These are phyloP conservation scores for Drosophila obscura DNA, from an alignment of 1,140 invertebrate species.

Conservation along the genomic window DNA sequence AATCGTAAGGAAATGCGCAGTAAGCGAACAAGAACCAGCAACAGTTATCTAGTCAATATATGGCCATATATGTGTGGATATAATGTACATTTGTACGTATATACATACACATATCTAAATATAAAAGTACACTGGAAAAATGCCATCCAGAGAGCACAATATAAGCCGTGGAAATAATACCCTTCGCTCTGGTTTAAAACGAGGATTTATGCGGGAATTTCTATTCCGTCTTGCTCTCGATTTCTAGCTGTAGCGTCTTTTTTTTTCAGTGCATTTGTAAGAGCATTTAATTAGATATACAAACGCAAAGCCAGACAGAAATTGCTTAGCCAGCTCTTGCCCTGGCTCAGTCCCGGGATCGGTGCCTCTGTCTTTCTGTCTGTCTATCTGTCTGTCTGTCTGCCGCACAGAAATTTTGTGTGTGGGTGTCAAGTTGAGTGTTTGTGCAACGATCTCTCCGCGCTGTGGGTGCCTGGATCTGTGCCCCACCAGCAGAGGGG, in stretches of 20 bases:
- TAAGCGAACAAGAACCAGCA: slow-evolving; percentile 2
- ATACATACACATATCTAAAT: no score
- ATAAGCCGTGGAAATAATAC: no score
- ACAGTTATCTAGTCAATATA: slow-evolving; percentile 25
- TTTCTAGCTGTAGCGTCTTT: no score
- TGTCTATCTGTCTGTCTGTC: not conserved
- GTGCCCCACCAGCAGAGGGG: slow-evolving; percentile 13
- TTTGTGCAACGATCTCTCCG: slow-evolving; percentile 21
- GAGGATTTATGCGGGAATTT: no score
- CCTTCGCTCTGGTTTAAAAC: no score
- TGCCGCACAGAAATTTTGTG: slow-evolving; percentile 39
- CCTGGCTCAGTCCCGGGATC: slow-evolving; percentile 10
- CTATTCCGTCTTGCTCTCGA: no score
- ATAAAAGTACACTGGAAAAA: no score
- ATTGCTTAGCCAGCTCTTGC: slow-evolving; percentile 48
- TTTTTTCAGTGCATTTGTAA: slow-evolving; percentile 10
- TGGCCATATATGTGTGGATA: slow-evolving; percentile 16
- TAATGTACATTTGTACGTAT: not conserved
- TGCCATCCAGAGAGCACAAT: no score
- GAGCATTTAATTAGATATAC: slow-evolving; percentile 59
- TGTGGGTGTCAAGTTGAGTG: slow-evolving; percentile 68
- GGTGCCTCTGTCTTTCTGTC: not conserved
- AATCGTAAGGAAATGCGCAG: slow-evolving; percentile 28
- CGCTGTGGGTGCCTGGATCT: not conserved
- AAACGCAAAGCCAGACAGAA: slow-evolving; percentile 23